Percentiles rank a stretch among this genome's conserved stretches.
These are phyloP conservation scores for Leptatherina wallacei DNA, from an alignment of 2,797 vertebrate species.

Conservation along the genomic window DNA sequence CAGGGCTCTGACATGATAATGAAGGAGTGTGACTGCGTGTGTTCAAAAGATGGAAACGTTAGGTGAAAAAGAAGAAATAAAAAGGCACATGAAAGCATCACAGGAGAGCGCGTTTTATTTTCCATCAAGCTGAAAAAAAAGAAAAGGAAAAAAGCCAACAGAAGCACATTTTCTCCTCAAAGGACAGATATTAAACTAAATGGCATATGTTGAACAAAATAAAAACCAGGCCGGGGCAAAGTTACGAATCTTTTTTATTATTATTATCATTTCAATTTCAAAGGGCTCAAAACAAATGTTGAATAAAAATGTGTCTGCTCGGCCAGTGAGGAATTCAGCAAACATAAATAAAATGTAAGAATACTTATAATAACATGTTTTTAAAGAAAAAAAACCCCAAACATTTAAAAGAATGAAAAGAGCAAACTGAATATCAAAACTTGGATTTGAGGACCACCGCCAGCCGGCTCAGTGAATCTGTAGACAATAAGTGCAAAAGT, in stretches of 20 bases:
- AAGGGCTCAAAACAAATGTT: conserved; percentile 63
- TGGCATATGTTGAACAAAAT: neutral
- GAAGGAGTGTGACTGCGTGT: conserved; percentile 48
- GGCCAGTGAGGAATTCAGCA: conserved; percentile 54
- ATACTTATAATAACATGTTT: conserved; percentile 46
- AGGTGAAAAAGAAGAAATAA: conserved; percentile 61
- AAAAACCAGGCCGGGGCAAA: conserved; percentile 1
- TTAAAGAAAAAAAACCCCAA: neutral
- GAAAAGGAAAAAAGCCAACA: neutral
- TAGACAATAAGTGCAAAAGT: neutral
- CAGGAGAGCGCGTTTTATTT: conserved; percentile 46
- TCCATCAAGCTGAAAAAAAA: conserved; percentile 32
- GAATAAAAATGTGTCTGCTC: conserved; percentile 54
- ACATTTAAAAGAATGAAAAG: neutral
- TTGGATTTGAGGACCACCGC: conserved; percentile 25
- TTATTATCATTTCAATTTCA: conserved; percentile 56
- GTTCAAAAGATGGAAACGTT: conserved; percentile 54
- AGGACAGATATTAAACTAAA: conserved; percentile 35
- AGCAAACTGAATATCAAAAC: conserved; percentile 47
- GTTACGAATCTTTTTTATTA: conserved; percentile 60
- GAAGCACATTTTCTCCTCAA: conserved; percentile 32
- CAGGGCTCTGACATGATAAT: conserved; percentile 68
- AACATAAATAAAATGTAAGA: conserved; percentile 55
- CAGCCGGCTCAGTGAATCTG: conserved; percentile 3
- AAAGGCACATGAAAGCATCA: conserved; percentile 62